These are phyloP conservation scores for Perca schrenkii DNA, from an alignment of 2,113 vertebrate genomes.

Conservation along the genomic window DNA sequence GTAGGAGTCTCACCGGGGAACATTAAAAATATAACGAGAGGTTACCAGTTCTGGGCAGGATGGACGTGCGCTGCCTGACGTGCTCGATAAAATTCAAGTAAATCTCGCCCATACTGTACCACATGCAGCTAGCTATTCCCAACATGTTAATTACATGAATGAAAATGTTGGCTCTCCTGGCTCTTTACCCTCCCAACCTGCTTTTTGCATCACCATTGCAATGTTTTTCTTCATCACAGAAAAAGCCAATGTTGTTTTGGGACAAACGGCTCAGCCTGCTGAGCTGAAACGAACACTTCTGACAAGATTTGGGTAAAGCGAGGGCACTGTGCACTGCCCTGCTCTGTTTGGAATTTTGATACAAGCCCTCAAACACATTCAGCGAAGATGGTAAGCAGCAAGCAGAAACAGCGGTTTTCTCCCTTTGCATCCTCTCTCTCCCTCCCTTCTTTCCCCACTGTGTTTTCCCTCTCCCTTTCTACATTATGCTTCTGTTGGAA, in stretches of 20 bases:
- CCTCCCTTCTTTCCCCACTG: slow-evolving; percentile 7
- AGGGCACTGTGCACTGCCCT: slow-evolving; percentile 42
- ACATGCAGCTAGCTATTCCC: slow-evolving; percentile 12
- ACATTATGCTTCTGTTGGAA: slow-evolving; percentile 66
- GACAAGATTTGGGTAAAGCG: slow-evolving; percentile 56
- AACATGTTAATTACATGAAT: slow-evolving; percentile 42
- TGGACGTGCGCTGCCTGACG: slow-evolving; percentile 38
- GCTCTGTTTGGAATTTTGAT: slow-evolving; percentile 42
- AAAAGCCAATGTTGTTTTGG: slow-evolving; percentile 48
- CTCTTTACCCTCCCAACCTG: slow-evolving; percentile 32
- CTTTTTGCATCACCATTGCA: slow-evolving; percentile 27
- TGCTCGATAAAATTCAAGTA: slow-evolving; percentile 36
- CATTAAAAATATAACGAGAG: slow-evolving; percentile 44
- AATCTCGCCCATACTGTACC: not conserved
- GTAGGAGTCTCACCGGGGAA: slow-evolving; percentile 43
- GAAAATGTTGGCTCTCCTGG: not conserved
- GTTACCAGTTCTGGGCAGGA: slow-evolving; percentile 37
- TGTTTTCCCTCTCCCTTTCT: not conserved
- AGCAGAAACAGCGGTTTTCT: slow-evolving; percentile 46
- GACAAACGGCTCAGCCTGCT: slow-evolving; percentile 59
- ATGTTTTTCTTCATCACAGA: slow-evolving; percentile 61
- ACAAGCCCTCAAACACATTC: slow-evolving; percentile 39
- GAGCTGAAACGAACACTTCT: slow-evolving; percentile 63
- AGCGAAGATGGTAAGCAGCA: slow-evolving; percentile 30
- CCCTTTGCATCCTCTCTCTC: slow-evolving; percentile 31